Base-by-base conservation (phyloP, 2,113 vertebrate genomes). In the Gymnocephalus cernua region DNA sequence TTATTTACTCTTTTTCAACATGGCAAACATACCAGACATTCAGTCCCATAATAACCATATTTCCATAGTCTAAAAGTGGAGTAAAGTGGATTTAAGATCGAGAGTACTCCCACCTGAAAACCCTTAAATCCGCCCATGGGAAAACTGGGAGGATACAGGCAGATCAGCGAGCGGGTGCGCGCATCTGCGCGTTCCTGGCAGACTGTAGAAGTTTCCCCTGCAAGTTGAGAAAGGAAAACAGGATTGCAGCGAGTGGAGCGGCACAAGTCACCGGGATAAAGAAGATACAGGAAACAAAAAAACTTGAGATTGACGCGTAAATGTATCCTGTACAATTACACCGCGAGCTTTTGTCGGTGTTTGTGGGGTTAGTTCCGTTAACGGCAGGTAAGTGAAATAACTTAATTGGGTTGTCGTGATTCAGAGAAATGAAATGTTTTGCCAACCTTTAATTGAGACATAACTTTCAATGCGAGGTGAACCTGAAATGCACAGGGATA, bases 141-240 rank as follows among this genome's bases (percentile, higher is more conserved):
- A 92, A 93, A 92, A 92, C 87, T 85, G 91, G 90, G 92, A 91
- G 92, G 92, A 87, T 63, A 89, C 90, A 57, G 45, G 71, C 79
- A 74, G 70, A 78, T 86, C 66, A 59, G 79, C 2, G 45, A 27
- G 59, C 82, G 76, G 47, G 79, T 3, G 80, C 75, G 93, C 94
- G 94, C 92, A 12, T 88, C 57, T 89, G 94, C 94, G 94, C 92
- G 83, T 18, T 80, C 66, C 15, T 8, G 35, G 0, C n/a, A 62
- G 44, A 51, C 78, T 68, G 77, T 81, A 77, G 88, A 94, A 93
- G 90, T 92, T 92, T 90, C 27, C 25, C 25, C 82, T 80, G 80
- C 59, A 85, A 91, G 79, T 91, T 73, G 81, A 86, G 80, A 57
- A 70, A 80, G 79, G 79, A 73, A 38, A 47, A 68, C 86, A 81